Evolutionary conservation across 2,888 invertebrate genomes (phyloP), one percentile per base, ranked within the genome.

Genomic region (Agriopis marginaria): DNA sequence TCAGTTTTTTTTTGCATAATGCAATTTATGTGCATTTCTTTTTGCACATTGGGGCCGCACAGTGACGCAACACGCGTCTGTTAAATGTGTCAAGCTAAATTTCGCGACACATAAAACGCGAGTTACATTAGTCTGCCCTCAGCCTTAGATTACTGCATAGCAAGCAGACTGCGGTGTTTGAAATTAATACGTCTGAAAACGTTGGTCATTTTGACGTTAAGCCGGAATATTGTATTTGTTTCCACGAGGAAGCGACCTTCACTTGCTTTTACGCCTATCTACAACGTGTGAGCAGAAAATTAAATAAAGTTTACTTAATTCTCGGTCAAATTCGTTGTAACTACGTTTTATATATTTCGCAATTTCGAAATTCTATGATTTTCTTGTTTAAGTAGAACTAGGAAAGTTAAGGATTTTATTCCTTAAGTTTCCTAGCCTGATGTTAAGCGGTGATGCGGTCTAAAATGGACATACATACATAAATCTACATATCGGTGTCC

Each of bases 131-230:
- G 45, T 58, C 58, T 58, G 32, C n/a, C 14, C n/a, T n/a, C 32
- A n/a, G 58, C 58, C 11, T 58, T 58, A 58, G 45, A 45, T 58
- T 58, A 47, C 92, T 93, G 93, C 93, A 94, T 93, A 90, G 86
- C 55, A 69, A 90, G 88, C 86, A 79, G 85, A 93, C 90, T 92
- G 93, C 93, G 92, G 93, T 85, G 89, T 91, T 91, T 88, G 85
- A 88, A 87, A 89, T 89, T 89, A 89, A 89, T 90, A 89, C 82
- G 82, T 84, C 83, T 85, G 82, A 85, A 86, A 86, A 84, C 83
- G 84, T 82, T 82, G 78, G 80, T 81, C 79, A 82, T 85, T 85
- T 86, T 81, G 84, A 85, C 83, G 83, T 81, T 83, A 79, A 60
- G 58, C 60, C 60, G 47, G 63, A 72, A 66, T 55, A 68, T 64